Conservation (phyloP, 2,888 invertebrate species). For the Drosophila helvetica region DNA sequence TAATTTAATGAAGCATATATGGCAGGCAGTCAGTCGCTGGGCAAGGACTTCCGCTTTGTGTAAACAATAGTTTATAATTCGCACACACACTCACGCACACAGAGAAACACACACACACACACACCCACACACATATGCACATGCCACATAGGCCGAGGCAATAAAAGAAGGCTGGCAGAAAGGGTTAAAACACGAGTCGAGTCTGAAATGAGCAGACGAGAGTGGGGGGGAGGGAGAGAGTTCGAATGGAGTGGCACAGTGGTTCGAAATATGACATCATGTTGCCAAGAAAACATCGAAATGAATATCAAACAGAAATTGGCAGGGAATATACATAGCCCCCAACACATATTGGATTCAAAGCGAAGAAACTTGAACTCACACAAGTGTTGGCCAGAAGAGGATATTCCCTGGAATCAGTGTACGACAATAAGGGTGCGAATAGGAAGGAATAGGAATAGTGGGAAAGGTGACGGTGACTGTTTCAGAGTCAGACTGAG, state of each 20-base stretch:
- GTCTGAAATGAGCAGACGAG: slow-evolving; percentile 52
- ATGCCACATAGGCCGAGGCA: slow-evolving; percentile 28
- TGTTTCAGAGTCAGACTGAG: not conserved
- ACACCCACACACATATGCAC: not conserved
- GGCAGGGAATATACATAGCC: no score
- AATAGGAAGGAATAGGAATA: no score
- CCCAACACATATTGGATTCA: no score
- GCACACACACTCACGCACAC: slow-evolving; percentile 43
- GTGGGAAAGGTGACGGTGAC: not conserved
- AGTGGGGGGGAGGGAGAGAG: slow-evolving; percentile 17
- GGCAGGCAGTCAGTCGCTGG: slow-evolving; percentile 65
- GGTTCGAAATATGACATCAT: not conserved
- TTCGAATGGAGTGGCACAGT: slow-evolving; percentile 9
- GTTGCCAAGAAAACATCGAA: no score
- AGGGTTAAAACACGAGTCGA: slow-evolving; percentile 57
- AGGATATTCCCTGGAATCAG: no score
- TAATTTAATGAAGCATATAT: slow-evolving; percentile 81
- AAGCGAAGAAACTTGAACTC: no score
- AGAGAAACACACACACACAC: slow-evolving; percentile 15
- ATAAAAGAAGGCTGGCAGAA: slow-evolving; percentile 59
- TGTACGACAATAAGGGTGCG: no score
- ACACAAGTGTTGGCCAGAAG: no score
- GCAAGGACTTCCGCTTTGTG: slow-evolving; percentile 76
- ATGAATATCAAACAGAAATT: no score
- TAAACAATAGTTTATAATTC: slow-evolving; percentile 81